phyloP scores from a whole-genome alignment of 2,113 vertebrate genomes.

The Rana temporaria region DNA sequence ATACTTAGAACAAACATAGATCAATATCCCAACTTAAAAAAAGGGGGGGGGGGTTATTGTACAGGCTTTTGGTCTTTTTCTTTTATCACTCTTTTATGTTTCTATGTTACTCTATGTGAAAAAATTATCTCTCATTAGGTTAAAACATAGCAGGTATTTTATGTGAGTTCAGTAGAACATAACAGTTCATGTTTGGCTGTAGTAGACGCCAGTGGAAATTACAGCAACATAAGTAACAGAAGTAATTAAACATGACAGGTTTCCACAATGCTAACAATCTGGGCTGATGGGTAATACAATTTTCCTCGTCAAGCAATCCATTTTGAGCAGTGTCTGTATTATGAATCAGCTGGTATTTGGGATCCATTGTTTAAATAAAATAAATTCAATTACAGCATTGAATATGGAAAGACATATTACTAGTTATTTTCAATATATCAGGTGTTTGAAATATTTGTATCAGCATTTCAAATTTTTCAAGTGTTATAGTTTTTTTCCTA shows the following conservation, averaged over 20 bases:
- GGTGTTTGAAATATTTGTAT: too few relatives aligned
- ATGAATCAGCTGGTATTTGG: conserved; percentile 8
- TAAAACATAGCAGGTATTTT: conserved; percentile 32
- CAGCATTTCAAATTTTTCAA: too few relatives aligned
- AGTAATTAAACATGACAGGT: conserved; percentile 53
- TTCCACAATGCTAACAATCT: conserved; percentile 37
- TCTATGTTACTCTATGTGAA: background rate
- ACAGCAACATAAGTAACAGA: conserved; percentile 35
- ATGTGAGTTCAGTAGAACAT: conserved; percentile 16
- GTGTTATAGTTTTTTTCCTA: too few relatives aligned
- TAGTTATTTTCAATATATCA: background rate
- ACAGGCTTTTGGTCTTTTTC: too few relatives aligned
- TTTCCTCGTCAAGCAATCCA: conserved; percentile 33
- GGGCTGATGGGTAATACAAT: conserved; percentile 38
- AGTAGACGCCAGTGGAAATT: conserved; percentile 38
- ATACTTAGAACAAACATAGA: too few relatives aligned
- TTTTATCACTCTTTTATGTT: background rate
- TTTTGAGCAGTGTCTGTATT: conserved; percentile 17
- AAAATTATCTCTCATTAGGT: conserved; percentile 28
- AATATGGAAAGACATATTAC: background rate
- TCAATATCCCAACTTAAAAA: too few relatives aligned
- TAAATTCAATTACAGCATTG: conserved; percentile 13
- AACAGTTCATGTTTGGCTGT: conserved; percentile 9
- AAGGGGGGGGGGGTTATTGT: too few relatives aligned
- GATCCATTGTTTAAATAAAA: background rate